phyloP scores from a whole-genome alignment of 2,797 vertebrate genomes.

The Aplochiton taeniatus region DNA sequence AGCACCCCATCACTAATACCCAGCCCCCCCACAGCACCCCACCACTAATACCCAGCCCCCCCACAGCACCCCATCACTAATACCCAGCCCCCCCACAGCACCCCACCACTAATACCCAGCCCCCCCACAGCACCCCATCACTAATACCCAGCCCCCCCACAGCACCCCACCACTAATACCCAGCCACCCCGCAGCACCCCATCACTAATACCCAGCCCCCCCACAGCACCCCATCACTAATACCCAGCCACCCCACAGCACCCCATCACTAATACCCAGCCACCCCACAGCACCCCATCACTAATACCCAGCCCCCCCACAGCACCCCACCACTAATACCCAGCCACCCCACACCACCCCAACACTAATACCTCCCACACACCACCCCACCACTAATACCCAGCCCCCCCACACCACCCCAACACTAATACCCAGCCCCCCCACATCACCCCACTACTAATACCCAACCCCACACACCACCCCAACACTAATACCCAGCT shows the following conservation, averaged over 20 bases:
- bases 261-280: conserved; percentile 28
- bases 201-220: conserved; percentile 28
- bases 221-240: conserved; percentile 27
- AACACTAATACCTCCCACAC: conserved; percentile 31
- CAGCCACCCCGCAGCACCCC: conserved; percentile 25
- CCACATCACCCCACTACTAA: no score
- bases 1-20: conserved; percentile 29
- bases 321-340: conserved; percentile 27
- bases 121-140: conserved; percentile 30
- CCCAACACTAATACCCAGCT: conserved; percentile 29
- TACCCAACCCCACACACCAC: conserved; percentile 17
- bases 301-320: conserved; percentile 26
- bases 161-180: conserved; percentile 27
- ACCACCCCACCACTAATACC: conserved; percentile 24
- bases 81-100: conserved; percentile 23
- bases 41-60: conserved; percentile 28
- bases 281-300: conserved; percentile 30
- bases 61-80: conserved; percentile 27
- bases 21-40: conserved; percentile 25
- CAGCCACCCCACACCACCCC: no score
- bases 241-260: conserved; percentile 23
- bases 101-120: conserved; percentile 28
- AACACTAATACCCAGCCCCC: conserved; percentile 28
- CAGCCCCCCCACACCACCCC: conserved; percentile 25
- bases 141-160: conserved; percentile 26